phyloP scores from a whole-genome alignment of 1,140 invertebrate genomes.

The Trinorchestia longiramus region DNA sequence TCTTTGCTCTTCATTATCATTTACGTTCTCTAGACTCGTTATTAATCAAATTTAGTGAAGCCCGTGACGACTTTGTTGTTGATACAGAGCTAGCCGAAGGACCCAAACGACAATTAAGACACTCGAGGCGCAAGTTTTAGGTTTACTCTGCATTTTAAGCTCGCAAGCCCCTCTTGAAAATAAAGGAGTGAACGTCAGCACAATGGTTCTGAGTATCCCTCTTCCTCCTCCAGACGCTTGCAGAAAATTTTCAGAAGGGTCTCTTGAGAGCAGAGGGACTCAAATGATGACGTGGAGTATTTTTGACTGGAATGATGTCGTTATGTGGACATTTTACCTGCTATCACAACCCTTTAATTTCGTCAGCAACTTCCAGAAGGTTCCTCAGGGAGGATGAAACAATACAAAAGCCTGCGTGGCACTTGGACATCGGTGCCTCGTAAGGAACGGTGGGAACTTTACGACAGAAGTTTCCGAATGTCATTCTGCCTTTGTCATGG shows the following conservation, averaged over 20 bases:
- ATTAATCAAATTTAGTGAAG: background rate
- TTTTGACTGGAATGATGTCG: constrained; percentile 12
- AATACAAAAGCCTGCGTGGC: background rate
- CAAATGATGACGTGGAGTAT: background rate
- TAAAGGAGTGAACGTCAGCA: background rate
- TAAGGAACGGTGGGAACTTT: background rate
- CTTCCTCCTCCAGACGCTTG: background rate
- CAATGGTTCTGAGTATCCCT: background rate
- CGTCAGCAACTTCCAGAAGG: constrained; percentile 3
- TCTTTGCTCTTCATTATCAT: constrained; percentile 1
- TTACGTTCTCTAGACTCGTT: background rate
- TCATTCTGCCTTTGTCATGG: background rate
- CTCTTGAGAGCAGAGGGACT: constrained; percentile 1
- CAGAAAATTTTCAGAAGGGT: constrained; percentile 13
- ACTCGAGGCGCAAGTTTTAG: constrained; percentile 14
- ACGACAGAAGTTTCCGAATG: background rate
- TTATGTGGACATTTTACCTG: constrained; percentile 24
- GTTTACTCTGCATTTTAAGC: background rate
- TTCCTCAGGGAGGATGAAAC: background rate
- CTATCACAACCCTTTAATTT: constrained; percentile 30
- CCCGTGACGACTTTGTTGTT: background rate
- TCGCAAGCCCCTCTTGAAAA: constrained; percentile 3
- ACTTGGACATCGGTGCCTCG: constrained; percentile 4
- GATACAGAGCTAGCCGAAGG: background rate
- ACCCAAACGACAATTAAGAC: background rate